These are phyloP conservation scores for Dexiosoma caninum DNA, from an alignment of 2,888 invertebrate species.

Conservation along the genomic window DNA sequence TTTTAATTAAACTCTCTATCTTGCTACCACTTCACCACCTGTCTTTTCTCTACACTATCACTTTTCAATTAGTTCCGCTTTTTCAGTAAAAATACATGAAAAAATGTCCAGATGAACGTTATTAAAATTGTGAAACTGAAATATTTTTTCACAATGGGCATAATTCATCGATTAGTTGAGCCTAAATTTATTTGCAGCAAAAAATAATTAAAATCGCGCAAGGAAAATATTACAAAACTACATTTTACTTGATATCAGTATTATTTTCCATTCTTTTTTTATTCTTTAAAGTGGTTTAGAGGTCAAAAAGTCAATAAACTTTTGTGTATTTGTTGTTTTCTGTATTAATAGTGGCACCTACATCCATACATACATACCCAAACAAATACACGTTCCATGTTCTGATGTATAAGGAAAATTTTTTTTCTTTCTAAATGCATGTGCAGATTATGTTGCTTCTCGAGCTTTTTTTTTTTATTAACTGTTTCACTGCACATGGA, in stretches of 20 bases:
- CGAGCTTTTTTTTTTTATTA: not conserved
- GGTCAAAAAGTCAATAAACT: conserved; percentile 64
- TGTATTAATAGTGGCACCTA: conserved; percentile 26
- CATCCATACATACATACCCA: conserved; percentile 3
- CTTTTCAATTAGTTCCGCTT: too few species aligned
- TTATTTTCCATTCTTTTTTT: not conserved
- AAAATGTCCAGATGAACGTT: too few species aligned
- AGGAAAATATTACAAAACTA: not conserved
- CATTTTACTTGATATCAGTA: not conserved
- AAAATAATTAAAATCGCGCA: conserved; percentile 2
- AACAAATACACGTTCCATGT: not conserved
- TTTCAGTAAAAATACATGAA: too few species aligned
- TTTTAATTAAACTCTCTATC: too few species aligned
- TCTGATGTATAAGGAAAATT: not conserved
- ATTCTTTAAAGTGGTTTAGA: conserved; percentile 51
- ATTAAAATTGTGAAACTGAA: too few species aligned
- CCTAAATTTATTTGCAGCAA: too few species aligned
- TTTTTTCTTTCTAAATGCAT: conserved; percentile 4
- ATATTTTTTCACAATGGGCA: too few species aligned
- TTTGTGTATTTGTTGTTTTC: conserved; percentile 44
- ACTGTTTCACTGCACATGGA: conserved; percentile 5
- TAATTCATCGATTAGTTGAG: not conserved
- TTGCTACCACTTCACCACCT: too few species aligned
- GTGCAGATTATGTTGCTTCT: conserved; percentile 19
- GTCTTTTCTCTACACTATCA: too few species aligned